Percentiles rank a stretch among this genome's conserved stretches.
These are phyloP conservation scores for Gymnothorax reevesii DNA, from an alignment of 2,797 vertebrate genomes.

Conservation along the genomic window DNA sequence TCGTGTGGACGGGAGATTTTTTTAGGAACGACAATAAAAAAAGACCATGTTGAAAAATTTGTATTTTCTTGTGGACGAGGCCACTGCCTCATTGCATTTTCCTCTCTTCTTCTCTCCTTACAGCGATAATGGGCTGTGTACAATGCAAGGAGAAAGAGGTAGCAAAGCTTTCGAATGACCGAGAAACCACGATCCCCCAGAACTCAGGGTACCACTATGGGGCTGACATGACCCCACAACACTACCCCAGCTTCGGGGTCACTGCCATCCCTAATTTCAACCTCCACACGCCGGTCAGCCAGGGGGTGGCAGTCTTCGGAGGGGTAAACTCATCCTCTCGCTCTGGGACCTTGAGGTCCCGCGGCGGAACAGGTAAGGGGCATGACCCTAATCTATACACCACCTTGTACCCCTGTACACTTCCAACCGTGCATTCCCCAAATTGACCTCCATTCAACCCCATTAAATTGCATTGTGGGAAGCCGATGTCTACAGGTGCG, in stretches of 20 bases:
- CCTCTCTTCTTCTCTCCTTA: constrained; percentile 21
- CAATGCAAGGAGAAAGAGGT: constrained; percentile 99
- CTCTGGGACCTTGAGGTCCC: constrained; percentile 90
- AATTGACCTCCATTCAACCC: not conserved
- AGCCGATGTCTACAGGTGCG: not conserved
- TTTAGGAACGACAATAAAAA: too few species aligned
- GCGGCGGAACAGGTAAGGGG: constrained; percentile 88
- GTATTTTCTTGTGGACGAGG: too few species aligned
- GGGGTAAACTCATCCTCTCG: constrained; percentile 96
- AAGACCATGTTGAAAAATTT: too few species aligned
- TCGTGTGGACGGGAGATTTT: too few species aligned
- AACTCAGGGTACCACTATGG: constrained; percentile 97
- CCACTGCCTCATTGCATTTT: constrained; percentile 17
- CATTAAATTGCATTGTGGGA: too few species aligned
- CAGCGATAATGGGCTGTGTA: constrained; percentile 99
- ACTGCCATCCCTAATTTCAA: constrained; percentile 98
- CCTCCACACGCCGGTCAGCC: constrained; percentile 87
- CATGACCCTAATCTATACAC: not conserved
- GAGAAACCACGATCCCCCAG: constrained; percentile 93
- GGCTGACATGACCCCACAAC: constrained; percentile 95
- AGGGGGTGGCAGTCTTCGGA: constrained; percentile 94
- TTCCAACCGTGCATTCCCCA: not conserved
- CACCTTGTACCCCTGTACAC: too few species aligned
- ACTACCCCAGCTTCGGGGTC: constrained; percentile 95
- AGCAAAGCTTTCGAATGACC: constrained; percentile 96